phyloP scores from a whole-genome alignment of 2,888 invertebrate species.

The Caenorhabditis parvicauda region DNA sequence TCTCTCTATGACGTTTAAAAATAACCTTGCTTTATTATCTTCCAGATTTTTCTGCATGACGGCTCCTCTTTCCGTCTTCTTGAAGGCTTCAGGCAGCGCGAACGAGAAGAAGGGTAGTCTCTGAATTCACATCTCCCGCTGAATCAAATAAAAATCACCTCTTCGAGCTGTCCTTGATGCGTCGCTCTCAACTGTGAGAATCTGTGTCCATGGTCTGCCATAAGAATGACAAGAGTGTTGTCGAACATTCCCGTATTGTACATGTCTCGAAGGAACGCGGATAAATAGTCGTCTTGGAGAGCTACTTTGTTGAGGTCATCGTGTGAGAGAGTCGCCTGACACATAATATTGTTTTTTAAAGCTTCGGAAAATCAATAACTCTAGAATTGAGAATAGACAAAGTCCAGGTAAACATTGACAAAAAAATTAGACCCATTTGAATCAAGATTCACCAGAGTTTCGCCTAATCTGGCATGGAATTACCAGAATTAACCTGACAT shows the following conservation, averaged over 20 bases:
- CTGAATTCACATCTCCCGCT: constrained; percentile 62
- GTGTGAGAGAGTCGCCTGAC: constrained; percentile 82
- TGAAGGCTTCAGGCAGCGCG: constrained; percentile 31
- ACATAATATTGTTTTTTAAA: background rate
- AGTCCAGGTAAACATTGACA: no score
- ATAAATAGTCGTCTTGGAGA: constrained; percentile 50
- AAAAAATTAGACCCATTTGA: no score
- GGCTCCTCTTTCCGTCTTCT: background rate
- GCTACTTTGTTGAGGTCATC: constrained; percentile 79
- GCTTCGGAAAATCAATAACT: background rate
- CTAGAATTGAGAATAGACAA: no score
- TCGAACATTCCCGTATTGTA: constrained; percentile 71
- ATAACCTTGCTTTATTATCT: constrained; percentile 18
- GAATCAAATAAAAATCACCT: background rate
- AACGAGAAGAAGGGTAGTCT: constrained; percentile 77
- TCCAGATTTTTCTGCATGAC: constrained; percentile 28
- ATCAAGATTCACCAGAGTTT: no score
- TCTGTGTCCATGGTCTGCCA: constrained; percentile 90
- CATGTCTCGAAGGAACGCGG: constrained; percentile 38
- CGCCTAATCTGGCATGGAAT: no score
- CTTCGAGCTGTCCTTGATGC: constrained; percentile 73
- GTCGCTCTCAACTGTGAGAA: constrained; percentile 80
- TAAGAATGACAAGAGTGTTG: constrained; percentile 79
- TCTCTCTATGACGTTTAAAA: no score
- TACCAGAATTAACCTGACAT: no score